These are phyloP conservation scores for Melopsittacus undulatus DNA, from an alignment of 2,797 vertebrate species.

Conservation along the genomic window DNA sequence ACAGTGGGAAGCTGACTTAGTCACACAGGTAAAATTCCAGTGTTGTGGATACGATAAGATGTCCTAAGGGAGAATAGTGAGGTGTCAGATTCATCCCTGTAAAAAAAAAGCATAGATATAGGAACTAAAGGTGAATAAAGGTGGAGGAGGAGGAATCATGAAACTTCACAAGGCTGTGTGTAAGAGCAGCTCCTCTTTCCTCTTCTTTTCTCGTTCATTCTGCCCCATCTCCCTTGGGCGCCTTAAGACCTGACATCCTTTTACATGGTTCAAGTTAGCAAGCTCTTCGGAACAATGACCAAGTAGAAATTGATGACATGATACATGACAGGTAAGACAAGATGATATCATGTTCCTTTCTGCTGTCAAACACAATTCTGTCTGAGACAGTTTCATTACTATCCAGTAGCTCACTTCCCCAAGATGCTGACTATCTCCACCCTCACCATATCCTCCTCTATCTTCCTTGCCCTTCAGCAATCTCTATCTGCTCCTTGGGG, in stretches of 20 bases:
- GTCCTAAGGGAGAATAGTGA: not conserved
- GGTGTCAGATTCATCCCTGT: not conserved
- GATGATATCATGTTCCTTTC: not conserved
- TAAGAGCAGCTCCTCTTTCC: not conserved
- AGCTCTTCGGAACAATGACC: not conserved
- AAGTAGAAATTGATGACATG: not conserved
- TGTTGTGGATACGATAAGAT: not conserved
- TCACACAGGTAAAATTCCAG: not conserved
- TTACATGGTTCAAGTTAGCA: not conserved
- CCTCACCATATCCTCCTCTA: not conserved
- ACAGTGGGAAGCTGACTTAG: not conserved
- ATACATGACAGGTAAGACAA: not conserved
- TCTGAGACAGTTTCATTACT: not conserved
- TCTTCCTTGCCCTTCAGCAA: not conserved
- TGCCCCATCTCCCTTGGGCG: not conserved
- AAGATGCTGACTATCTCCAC: accelerated
- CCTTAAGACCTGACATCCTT: not conserved
- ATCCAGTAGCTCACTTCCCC: not conserved
- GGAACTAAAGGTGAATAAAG: not conserved
- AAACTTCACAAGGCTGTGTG: not conserved
- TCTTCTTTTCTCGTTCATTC: not conserved
- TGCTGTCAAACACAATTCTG: not conserved
- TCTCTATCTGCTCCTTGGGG: not conserved
- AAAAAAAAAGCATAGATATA: not conserved
- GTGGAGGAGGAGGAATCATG: not conserved